phyloP scores from a whole-genome alignment of 2,113 vertebrate genomes.

The Delphinus delphis region DNA sequence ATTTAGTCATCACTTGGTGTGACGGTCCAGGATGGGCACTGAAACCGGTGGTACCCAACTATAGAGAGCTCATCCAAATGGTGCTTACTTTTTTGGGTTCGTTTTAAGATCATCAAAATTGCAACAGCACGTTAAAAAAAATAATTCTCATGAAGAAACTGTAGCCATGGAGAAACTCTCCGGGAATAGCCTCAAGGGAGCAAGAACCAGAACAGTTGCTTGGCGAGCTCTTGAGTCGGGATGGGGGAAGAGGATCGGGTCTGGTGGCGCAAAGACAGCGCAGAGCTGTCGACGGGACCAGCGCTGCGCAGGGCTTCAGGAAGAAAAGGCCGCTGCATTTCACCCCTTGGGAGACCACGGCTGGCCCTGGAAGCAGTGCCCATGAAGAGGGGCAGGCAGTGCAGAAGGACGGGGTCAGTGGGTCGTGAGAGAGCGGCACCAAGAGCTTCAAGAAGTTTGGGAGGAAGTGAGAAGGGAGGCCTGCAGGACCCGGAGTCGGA shows the following conservation, averaged over 20 bases:
- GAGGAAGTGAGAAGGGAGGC: background rate
- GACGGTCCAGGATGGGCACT: background rate
- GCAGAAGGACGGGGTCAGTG: background rate
- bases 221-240: background rate
- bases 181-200: background rate
- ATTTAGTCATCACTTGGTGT: background rate
- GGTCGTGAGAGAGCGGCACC: background rate
- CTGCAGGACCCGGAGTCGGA: background rate
- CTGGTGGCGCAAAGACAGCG: background rate
- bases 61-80: background rate
- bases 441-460: background rate
- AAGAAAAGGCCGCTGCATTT: background rate
- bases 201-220: background rate
- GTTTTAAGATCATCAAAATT: background rate
- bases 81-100: background rate
- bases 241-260: background rate
- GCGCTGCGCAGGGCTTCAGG: background rate
- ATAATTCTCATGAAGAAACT: background rate
- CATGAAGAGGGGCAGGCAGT: background rate
- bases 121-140: background rate
- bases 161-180: background rate
- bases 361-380: background rate
- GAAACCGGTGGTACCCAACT: background rate
- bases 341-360: background rate
- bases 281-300: background rate